These are phyloP conservation scores for Fratercula arctica DNA, from an alignment of 2,797 vertebrate species.

Conservation along the genomic window DNA sequence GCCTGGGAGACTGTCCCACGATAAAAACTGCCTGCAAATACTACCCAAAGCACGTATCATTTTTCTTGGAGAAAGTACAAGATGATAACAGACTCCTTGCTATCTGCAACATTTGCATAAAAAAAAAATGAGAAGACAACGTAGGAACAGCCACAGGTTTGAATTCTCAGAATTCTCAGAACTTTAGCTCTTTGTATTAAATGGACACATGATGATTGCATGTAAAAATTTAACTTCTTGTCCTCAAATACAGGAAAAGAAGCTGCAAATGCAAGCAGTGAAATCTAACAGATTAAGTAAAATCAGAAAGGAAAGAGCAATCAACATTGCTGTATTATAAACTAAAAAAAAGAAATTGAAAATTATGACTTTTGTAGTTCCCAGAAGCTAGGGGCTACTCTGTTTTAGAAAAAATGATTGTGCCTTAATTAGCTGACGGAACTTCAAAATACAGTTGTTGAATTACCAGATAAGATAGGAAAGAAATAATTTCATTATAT, in stretches of 20 bases:
- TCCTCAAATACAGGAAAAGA: background rate
- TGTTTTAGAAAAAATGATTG: background rate
- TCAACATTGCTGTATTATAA: background rate
- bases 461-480: background rate
- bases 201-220: background rate
- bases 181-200: background rate
- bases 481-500: background rate
- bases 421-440: background rate
- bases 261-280: background rate
- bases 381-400: background rate
- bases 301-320: background rate
- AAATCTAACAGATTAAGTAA: background rate
- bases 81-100: background rate
- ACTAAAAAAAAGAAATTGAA: background rate
- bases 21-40: background rate
- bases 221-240: background rate
- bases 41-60: background rate
- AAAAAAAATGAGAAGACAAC: background rate
- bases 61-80: background rate
- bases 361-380: background rate
- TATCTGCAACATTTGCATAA: background rate
- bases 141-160: background rate
- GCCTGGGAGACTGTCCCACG: background rate
- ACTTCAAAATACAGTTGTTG: background rate
- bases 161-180: background rate